These are phyloP conservation scores for Onychomys leucogaster DNA, from an alignment of 2,797 vertebrate species.

Conservation along the genomic window DNA sequence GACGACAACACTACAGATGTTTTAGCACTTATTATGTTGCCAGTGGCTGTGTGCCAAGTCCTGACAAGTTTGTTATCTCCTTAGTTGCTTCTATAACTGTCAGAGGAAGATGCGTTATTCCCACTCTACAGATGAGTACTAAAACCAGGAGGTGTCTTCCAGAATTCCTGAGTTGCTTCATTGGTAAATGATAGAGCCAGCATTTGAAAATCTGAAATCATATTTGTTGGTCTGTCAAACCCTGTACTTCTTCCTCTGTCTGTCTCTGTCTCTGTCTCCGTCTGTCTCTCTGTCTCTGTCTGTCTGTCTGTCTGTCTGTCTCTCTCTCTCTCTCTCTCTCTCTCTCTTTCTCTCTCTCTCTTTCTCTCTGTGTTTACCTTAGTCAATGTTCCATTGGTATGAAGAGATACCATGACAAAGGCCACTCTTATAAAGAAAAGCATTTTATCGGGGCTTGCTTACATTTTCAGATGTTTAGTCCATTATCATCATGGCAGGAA, in stretches of 20 bases:
- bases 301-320: not conserved
- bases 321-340: not conserved
- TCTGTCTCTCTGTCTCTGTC: not conserved
- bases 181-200: not conserved
- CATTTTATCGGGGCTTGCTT: not conserved
- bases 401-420: not conserved
- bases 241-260: too few relatives aligned
- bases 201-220: too few relatives aligned
- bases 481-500: not conserved
- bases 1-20: not conserved
- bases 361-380: not conserved
- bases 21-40: not conserved
- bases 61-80: not conserved
- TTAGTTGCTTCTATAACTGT: not conserved
- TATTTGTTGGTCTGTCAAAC: too few relatives aligned
- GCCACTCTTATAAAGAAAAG: not conserved
- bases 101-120: not conserved
- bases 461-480: not conserved
- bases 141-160: not conserved
- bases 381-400: not conserved
- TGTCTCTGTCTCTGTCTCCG: not conserved
- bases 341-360: not conserved
- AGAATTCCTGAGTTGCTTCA: not conserved
- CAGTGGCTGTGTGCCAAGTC: not conserved
- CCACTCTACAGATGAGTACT: constrained; percentile 12